These are phyloP conservation scores for Streptopelia turtur DNA, from an alignment of 2,797 vertebrate genomes.

Conservation along the genomic window DNA sequence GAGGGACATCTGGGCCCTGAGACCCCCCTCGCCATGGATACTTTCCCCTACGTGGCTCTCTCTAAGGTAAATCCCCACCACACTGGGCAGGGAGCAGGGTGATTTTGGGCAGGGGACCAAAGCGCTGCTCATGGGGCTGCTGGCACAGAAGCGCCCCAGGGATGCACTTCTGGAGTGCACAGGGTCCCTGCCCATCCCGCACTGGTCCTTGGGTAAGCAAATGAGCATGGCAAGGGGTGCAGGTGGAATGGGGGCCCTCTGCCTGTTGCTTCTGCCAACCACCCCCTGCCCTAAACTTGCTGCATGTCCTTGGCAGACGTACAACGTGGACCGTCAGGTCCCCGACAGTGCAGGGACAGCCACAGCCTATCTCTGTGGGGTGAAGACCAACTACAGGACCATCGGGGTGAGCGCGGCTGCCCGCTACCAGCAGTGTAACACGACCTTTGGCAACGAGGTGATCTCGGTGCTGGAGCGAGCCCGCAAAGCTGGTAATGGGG, in stretches of 20 bases:
- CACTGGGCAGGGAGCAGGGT: rapidly evolving
- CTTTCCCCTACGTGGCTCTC: constrained; percentile 88
- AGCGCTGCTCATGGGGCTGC: neutral
- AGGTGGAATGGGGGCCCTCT: rapidly evolving
- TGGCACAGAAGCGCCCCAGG: neutral
- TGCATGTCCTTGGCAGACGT: constrained; percentile 78
- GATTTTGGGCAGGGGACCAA: too few relatives aligned
- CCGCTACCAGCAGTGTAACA: constrained; percentile 80
- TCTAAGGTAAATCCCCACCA: constrained; percentile 69
- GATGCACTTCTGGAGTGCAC: rapidly evolving
- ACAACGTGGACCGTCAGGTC: constrained; percentile 93
- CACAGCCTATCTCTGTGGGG: constrained; percentile 94
- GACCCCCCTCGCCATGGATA: constrained; percentile 86
- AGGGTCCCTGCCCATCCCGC: neutral
- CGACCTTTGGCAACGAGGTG: constrained; percentile 87
- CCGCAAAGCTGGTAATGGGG: constrained; percentile 80
- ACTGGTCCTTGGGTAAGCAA: neutral
- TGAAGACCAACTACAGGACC: constrained; percentile 86
- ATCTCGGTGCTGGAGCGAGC: constrained; percentile 87
- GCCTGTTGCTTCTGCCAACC: neutral
- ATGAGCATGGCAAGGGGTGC: too few relatives aligned
- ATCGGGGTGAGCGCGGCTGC: constrained; percentile 87
- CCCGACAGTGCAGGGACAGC: constrained; percentile 91
- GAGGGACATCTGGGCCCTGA: constrained; percentile 84
- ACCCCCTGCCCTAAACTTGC: neutral